Evolutionary conservation across 1,140 invertebrate genomes (phyloP).

Genomic region (Lamellibrachia luymesi): DNA sequence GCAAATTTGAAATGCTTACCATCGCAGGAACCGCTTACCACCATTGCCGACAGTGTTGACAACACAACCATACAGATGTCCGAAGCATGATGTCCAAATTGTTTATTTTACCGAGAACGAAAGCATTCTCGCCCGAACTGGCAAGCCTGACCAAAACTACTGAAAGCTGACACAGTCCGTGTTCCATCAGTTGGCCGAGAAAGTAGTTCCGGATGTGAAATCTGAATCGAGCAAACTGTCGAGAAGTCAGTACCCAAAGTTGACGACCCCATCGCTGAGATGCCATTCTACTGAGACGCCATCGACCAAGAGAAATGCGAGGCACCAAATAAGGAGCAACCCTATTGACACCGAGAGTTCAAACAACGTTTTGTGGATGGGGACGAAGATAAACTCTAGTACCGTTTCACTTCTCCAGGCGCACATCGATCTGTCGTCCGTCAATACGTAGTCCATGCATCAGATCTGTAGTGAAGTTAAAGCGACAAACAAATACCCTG

Average conservation of each 20-base stretch:
- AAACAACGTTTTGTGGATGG: neutral
- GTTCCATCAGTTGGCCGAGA: neutral
- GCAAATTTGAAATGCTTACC: neutral
- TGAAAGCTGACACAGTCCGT: neutral
- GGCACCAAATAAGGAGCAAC: neutral
- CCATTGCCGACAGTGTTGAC: neutral
- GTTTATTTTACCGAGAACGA: neutral
- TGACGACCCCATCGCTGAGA: neutral
- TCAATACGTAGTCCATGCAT: constrained; percentile 1
- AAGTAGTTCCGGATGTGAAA: neutral
- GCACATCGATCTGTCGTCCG: neutral
- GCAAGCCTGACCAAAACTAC: neutral
- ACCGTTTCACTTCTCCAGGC: constrained; percentile 12
- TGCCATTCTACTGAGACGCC: neutral
- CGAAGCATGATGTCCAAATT: neutral
- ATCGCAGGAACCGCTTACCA: neutral
- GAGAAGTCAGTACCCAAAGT: neutral
- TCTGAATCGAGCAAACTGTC: neutral
- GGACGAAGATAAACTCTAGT: neutral
- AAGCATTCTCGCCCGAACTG: neutral
- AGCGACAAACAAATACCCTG: neutral
- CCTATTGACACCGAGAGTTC: neutral
- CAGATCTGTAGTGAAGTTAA: neutral
- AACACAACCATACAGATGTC: neutral
- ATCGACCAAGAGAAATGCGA: neutral